Evolutionary conservation across 1,140 invertebrate species (phyloP), one percentile per base, ranked within the genome.

Genomic region (Myzus persicae): DNA sequence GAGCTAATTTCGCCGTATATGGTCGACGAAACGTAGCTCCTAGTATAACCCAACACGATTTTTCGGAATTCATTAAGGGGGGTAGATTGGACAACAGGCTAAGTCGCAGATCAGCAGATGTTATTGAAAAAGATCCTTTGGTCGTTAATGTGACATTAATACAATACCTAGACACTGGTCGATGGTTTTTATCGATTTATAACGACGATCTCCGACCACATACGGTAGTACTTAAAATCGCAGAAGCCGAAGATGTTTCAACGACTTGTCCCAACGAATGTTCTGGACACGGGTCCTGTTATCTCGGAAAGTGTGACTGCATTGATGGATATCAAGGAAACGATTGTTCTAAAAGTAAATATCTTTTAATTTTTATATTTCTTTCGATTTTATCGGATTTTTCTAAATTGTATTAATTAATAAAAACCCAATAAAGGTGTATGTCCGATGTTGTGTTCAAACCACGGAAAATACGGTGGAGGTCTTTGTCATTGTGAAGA

Each of bases 391-490:
- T 6, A 31, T 84, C 2, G 40, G 40, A 84, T 0, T 31, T 26
- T 36, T 9, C 2, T 44, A 44, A 85, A 85, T 38, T 8, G 26
- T 42, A 44, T 31, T 44, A 31, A n/a, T 44, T 42, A 31, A 51
- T 51, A 22, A 51, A 84, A 26, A 42, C 26, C 2, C 20, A 0
- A 95, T 96, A 93, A 94, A 97, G 97, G 98, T 95, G 97, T 99
- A n/a, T 99, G 99, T 96, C 99, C 99, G 54, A 98, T 99, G 7
- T 96, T 99, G 91, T 99, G 99, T 96, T 99, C 98, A 94, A 98
- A 98, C 93, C 98, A 99, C 95, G 99, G 99, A 44, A 97, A 98
- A 94, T 99, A 99, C 95, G 97, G 98, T 42, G 98, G 98, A 89
- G 99, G 99, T 36, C 96, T 98, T 94, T 99, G 99, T 95, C 97